Conservation (phyloP, 2,113 vertebrate species). For the Phylloscopus trochiloides region DNA sequence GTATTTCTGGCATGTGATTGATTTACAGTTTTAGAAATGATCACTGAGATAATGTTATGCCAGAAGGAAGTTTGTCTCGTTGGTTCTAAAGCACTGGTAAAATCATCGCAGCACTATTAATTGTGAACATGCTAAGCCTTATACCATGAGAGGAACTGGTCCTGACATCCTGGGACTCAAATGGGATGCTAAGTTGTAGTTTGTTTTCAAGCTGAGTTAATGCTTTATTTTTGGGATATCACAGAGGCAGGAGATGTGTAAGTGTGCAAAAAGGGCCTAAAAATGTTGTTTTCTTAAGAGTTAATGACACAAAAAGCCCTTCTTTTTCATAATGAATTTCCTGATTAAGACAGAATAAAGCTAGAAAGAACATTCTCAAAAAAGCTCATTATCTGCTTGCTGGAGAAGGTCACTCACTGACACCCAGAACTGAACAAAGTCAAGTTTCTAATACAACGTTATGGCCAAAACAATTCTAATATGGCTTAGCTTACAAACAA, state of each 20-base stretch:
- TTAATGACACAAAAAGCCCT: background rate
- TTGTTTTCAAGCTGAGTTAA: background rate
- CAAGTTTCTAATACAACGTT: background rate
- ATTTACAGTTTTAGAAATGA: background rate
- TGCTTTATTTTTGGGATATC: background rate
- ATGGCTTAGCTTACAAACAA: background rate
- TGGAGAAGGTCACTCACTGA: background rate
- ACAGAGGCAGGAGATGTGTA: background rate
- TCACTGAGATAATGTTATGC: background rate
- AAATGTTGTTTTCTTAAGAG: background rate
- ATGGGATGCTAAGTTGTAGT: background rate
- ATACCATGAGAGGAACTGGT: background rate
- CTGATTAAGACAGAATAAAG: constrained; percentile 9
- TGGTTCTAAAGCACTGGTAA: background rate
- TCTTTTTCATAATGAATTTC: background rate
- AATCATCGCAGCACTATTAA: background rate
- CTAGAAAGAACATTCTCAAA: constrained; percentile 5
- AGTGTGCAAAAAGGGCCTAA: background rate
- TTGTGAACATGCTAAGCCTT: background rate
- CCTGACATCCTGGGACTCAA: background rate
- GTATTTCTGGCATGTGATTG: background rate
- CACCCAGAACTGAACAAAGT: background rate
- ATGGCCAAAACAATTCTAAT: background rate
- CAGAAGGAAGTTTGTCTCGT: background rate
- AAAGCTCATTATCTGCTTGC: background rate